Evolutionary conservation across 2,888 invertebrate genomes (phyloP).

Genomic region (Andrena marginata): DNA sequence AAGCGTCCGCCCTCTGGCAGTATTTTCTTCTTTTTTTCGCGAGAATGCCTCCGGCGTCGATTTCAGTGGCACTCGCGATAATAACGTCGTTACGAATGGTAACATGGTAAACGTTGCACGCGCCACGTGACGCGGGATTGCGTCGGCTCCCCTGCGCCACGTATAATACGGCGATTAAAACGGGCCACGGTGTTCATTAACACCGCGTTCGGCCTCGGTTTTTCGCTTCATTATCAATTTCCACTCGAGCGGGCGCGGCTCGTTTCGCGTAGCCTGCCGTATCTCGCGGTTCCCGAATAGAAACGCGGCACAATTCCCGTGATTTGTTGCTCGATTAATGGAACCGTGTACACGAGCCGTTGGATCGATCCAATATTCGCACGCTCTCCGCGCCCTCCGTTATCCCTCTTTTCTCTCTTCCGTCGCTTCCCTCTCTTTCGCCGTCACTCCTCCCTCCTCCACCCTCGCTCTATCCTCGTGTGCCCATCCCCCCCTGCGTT

Average conservation of each 20-base stretch:
- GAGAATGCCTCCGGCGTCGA: constrained; percentile 6
- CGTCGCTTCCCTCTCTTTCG: not conserved
- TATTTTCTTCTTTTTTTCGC: constrained; percentile 22
- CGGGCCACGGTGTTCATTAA: constrained; percentile 43
- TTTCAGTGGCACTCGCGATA: constrained; percentile 31
- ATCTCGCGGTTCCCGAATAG: constrained; percentile 63
- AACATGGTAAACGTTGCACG: constrained; percentile 35
- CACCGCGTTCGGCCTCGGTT: constrained; percentile 32
- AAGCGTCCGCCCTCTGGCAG: not conserved
- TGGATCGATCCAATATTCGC: constrained; percentile 71
- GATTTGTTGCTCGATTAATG: constrained; percentile 73
- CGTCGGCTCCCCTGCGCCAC: constrained; percentile 5
- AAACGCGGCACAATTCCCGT: constrained; percentile 71
- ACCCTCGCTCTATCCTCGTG: not conserved
- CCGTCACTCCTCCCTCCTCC: constrained; percentile 5
- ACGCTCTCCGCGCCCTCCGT: constrained; percentile 52
- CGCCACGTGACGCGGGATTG: constrained; percentile 26
- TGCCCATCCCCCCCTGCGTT: not conserved
- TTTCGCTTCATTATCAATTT: constrained; percentile 63
- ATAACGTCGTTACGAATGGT: constrained; percentile 41
- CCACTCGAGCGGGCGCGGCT: constrained; percentile 53
- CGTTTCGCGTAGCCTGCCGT: constrained; percentile 35
- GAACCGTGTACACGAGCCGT: constrained; percentile 55
- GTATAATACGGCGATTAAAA: constrained; percentile 48
- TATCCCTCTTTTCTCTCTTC: not conserved